Evolutionary conservation across 1,140 invertebrate genomes (phyloP), one percentile per base, ranked within the genome.

Genomic region (Leptoteleia sp.): DNA sequence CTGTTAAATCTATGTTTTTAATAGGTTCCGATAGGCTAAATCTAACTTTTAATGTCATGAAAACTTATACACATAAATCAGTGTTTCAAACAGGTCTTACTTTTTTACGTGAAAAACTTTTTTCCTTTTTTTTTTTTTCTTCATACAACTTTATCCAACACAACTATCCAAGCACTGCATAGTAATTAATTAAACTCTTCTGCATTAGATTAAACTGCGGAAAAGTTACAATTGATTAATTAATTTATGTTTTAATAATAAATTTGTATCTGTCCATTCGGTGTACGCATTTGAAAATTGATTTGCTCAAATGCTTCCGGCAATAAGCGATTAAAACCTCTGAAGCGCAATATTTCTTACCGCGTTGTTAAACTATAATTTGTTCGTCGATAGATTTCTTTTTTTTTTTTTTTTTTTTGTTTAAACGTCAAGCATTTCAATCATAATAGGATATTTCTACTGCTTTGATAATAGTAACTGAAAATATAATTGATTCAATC

Each of bases 401-500:
- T 22, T 22, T 22, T 31, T 31, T 9, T 31, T 9, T n/a, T 31
- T 47, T 47, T 8, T 47, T 27, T 6, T 22, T 22, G 12, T 19
- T 1, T 11, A n/a, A 13, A 29, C 29, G 31, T 57, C 25, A 29
- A 27, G 19, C 19, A 42, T 7, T 43, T 29, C 12, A 42, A 33
- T 27, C n/a, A 11, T 19, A 25, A 35, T 13, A 19, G 5, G 15
- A 19, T 43, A 43, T 50, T 59, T 31, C 13, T 33, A 4, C n/a
- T 13, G 37, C 38, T 37, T 50, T 8, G n/a, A 50, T 64, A 42
- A 64, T 42, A 64, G 12, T 40, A 64, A 48, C 15, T 31, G 59
- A 38, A 64, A 64, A 40, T 64, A 31, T 64, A 40, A 64, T 64
- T 50, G 43, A 64, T 35, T n/a, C n/a, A n/a, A n/a, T 64, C 19